Evolutionary conservation across 2,797 vertebrate genomes (phyloP).

Genomic region (Poeciliopsis infans): DNA sequence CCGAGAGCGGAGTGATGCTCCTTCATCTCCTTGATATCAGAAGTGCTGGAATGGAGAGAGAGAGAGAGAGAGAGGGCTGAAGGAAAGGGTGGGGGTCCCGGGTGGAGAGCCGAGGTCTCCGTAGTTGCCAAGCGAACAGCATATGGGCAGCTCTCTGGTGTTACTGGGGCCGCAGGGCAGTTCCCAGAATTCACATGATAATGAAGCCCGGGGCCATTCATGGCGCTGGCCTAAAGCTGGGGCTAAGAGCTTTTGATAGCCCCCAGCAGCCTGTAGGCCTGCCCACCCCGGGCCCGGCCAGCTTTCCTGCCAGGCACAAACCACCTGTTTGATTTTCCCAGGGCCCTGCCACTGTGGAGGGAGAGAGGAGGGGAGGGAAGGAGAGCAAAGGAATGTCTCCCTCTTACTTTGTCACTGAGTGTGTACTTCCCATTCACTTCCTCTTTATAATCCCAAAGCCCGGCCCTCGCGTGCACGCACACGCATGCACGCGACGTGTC

Average conservation of each 20-base stretch:
- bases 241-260: slow-evolving; percentile 84
- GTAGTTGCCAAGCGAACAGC: slow-evolving; percentile 85
- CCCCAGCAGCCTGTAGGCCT: slow-evolving; percentile 84
- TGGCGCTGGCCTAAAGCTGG: slow-evolving; percentile 82
- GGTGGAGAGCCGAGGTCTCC: slow-evolving; percentile 46
- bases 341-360: slow-evolving; percentile 74
- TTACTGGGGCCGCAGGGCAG: slow-evolving; percentile 82
- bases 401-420: slow-evolving; percentile 83
- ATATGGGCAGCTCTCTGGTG: slow-evolving; percentile 86
- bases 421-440: slow-evolving; percentile 84
- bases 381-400: slow-evolving; percentile 82
- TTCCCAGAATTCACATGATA: slow-evolving; percentile 90
- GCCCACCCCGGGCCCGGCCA: slow-evolving; percentile 79
- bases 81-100: slow-evolving; percentile 16
- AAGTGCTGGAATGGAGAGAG: slow-evolving; percentile 74
- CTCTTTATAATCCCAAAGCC: slow-evolving; percentile 77
- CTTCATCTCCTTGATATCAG: slow-evolving; percentile 78
- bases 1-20: slow-evolving; percentile 52
- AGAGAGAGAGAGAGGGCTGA: slow-evolving; percentile 50
- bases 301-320: slow-evolving; percentile 84
- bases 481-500: slow-evolving; percentile 47
- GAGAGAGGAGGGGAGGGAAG: slow-evolving; percentile 56
- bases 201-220: slow-evolving; percentile 85
- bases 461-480: slow-evolving; percentile 74
- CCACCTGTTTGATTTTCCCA: slow-evolving; percentile 90